Evolutionary conservation across 2,113 vertebrate genomes (phyloP).

Genomic region (Falcunculus frontatus): DNA sequence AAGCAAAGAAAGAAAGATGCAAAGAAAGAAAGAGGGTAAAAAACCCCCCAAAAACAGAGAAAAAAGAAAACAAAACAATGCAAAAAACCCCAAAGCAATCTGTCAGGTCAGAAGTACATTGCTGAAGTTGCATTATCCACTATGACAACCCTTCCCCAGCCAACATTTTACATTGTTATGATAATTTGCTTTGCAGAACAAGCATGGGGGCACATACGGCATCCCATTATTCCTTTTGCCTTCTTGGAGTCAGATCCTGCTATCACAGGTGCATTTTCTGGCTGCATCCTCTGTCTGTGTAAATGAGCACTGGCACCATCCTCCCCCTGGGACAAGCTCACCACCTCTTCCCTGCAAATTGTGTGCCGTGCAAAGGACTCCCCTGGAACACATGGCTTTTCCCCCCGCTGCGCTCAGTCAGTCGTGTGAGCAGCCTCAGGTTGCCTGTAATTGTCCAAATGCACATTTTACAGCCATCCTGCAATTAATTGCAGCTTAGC

Average conservation of each 20-base stretch:
- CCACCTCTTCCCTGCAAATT: not conserved
- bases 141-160: not conserved
- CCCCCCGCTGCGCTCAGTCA: not conserved
- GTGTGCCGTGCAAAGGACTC: not conserved
- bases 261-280: constrained; percentile 16
- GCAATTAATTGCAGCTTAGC: constrained; percentile 21
- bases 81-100: not conserved
- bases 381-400: not conserved
- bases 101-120: not conserved
- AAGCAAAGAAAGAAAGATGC: accelerated
- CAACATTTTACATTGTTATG: not conserved
- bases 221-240: not conserved
- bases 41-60: too few species aligned
- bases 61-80: not conserved
- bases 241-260: not conserved
- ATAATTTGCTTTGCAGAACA: not conserved
- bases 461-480: not conserved
- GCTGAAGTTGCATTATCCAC: not conserved
- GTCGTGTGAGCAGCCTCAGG: not conserved
- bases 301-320: not conserved
- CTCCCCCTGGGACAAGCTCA: not conserved
- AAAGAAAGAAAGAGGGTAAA: too few species aligned
- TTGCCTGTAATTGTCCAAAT: not conserved
- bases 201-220: not conserved
- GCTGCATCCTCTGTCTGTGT: not conserved